A percentile compares a stretch with the other conserved stretches of the same genome.
phyloP scores from a whole-genome alignment of 2,888 invertebrate species.

The Chromoteleia sp. region DNA sequence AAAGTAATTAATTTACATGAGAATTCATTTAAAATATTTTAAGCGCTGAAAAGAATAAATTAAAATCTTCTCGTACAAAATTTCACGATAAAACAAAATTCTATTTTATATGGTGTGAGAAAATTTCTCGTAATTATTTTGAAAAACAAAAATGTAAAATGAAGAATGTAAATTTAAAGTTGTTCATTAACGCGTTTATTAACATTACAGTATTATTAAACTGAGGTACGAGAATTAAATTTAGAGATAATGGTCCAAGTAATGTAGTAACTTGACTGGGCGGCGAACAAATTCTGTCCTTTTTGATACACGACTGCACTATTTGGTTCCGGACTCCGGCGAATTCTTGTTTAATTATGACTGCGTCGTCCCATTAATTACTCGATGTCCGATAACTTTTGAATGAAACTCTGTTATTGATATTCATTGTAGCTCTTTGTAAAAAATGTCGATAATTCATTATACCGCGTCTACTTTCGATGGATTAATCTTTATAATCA shows the following conservation, averaged over 20 bases:
- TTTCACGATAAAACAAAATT: too few relatives aligned
- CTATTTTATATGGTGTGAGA: too few relatives aligned
- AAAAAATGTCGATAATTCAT: slow-evolving; percentile 46
- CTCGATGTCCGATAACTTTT: slow-evolving; percentile 41
- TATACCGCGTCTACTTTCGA: slow-evolving; percentile 1
- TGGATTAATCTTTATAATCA: slow-evolving; percentile 28
- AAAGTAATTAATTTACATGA: too few relatives aligned
- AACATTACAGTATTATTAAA: too few relatives aligned
- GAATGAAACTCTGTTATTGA: slow-evolving; percentile 29
- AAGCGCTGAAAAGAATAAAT: too few relatives aligned
- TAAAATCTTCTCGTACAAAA: too few relatives aligned
- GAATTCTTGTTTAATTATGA: slow-evolving; percentile 59
- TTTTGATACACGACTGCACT: slow-evolving; percentile 41
- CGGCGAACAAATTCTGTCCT: slow-evolving; percentile 38
- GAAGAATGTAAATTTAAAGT: slow-evolving; percentile 6
- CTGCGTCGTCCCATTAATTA: slow-evolving; percentile 54
- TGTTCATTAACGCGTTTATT: slow-evolving; percentile 38
- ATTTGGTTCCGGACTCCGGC: slow-evolving; percentile 31
- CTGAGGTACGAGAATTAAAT: slow-evolving; percentile 19
- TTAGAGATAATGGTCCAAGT: slow-evolving; percentile 42
- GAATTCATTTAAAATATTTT: too few relatives aligned
- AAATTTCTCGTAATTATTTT: background rate
- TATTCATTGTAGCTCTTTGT: slow-evolving; percentile 21
- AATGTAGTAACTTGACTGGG: slow-evolving; percentile 35
- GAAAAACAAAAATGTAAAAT: slow-evolving; percentile 9